Conservation (phyloP, 1,140 invertebrate species). For the Drosophila parabipectinata region DNA sequence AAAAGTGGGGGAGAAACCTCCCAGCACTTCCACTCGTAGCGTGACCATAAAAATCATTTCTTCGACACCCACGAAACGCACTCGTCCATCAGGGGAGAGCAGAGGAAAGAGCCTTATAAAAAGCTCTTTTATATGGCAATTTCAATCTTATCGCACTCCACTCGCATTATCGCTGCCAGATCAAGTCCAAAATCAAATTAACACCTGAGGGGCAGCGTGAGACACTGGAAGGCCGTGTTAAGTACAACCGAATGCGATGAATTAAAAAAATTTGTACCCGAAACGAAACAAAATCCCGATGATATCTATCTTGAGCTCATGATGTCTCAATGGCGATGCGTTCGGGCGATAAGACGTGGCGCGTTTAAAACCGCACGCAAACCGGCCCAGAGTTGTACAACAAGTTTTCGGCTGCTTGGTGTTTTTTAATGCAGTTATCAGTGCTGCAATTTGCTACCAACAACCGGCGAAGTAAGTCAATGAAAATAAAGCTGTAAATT, state of each 20-base stretch:
- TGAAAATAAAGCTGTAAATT: conserved; percentile 73
- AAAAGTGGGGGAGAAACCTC: conserved; percentile 18
- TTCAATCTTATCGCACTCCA: conserved; percentile 71
- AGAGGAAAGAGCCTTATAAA: conserved; percentile 37
- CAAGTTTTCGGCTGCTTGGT: conserved; percentile 49
- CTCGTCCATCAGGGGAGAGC: conserved; percentile 9
- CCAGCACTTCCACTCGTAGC: conserved; percentile 15
- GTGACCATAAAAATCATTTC: conserved; percentile 61
- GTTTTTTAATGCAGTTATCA: conserved; percentile 51
- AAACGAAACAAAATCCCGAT: conserved; percentile 30
- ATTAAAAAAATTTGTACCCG: conserved; percentile 42
- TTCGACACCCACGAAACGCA: conserved; percentile 14
- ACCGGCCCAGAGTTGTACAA: conserved; percentile 56
- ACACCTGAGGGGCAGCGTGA: conserved; percentile 51
- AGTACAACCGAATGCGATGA: conserved; percentile 11
- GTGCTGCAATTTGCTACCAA: conserved; percentile 48
- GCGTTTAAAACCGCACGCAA: conserved; percentile 43
- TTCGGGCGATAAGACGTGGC: conserved; percentile 35
- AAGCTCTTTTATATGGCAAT: conserved; percentile 35
- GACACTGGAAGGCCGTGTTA: conserved; percentile 2
- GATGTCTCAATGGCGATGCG: conserved; percentile 62
- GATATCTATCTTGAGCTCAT: conserved; percentile 55
- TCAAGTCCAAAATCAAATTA: conserved; percentile 70
- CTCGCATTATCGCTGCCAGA: conserved; percentile 58
- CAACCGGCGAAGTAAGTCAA: conserved; percentile 31